Evolutionary conservation across 2,797 vertebrate species (phyloP), one percentile per base, ranked within the genome.

Genomic region (Lagorchestes hirsutus): DNA sequence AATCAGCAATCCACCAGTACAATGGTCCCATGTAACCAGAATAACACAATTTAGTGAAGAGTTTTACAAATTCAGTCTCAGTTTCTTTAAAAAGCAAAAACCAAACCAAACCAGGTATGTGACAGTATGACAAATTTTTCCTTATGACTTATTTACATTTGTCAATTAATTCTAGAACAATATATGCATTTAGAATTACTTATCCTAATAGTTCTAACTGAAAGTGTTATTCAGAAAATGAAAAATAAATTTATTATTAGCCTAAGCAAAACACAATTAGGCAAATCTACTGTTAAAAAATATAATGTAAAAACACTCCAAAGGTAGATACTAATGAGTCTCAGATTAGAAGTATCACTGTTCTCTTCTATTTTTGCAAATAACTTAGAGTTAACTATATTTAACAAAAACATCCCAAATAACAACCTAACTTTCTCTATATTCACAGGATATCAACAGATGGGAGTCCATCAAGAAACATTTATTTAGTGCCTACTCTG

Each of bases 231-330:
- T 46, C 9, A 87, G 74, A 87, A 87, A 87, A 56, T 92, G 55
- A 3, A 87, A 16, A 92, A 94, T 59, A 95, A 95, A 92, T 95
- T 96, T 96, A 96, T 28, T 91, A 94, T 94, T 92, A 97, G 87
- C 67, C 54, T 90, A 55, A 27, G 28, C 62, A 91, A 97, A 94
- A 59, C 16, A 93, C 91, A 95, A 94, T 62, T 95, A 55, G 94
- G 96, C 96, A 95, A 87, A 55, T 82, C 93, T 87, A 95, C 96
- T 92, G 92, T 91, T 29, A 95, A 96, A 93, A 96, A 90, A n/a
- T 91, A 93, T 92, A 67, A 74, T 74, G 34, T 40, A 82, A 92
- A 74, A 3, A 3, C 29, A 58, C 50, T 54, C 56, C 12, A 95
- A 96, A 59, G 50, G 27, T 54, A 97, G 96, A 93, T 10, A 95